Evolutionary conservation across 2,888 invertebrate genomes (phyloP).

Genomic region (Ceriagrion tenellum): DNA sequence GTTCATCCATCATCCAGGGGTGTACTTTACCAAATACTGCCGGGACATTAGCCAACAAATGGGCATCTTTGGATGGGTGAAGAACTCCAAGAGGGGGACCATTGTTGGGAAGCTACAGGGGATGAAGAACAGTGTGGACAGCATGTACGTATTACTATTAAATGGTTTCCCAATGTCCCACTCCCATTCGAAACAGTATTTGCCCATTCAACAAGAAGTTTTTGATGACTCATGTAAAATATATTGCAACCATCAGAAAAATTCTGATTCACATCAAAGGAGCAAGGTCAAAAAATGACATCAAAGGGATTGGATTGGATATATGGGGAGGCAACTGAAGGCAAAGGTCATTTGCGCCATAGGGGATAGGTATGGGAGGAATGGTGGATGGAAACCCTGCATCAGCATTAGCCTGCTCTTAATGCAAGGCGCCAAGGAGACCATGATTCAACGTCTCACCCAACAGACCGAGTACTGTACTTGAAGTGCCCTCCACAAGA

Average conservation of each 20-base stretch:
- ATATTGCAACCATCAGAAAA: not conserved
- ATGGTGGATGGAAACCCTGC: no score
- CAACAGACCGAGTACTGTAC: no score
- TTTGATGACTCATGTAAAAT: not conserved
- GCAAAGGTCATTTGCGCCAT: no score
- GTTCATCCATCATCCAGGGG: constrained; percentile 81
- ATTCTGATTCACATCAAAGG: not conserved
- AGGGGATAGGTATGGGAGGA: no score
- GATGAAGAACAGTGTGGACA: constrained; percentile 86
- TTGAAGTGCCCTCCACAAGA: no score
- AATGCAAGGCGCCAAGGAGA: no score
- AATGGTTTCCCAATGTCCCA: not conserved
- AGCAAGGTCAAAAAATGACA: no score
- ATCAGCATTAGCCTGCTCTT: no score
- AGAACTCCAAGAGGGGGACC: constrained; percentile 92
- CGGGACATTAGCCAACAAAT: constrained; percentile 87
- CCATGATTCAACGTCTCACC: no score
- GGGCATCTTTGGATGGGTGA: constrained; percentile 93
- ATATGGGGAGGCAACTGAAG: no score
- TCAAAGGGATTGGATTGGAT: no score
- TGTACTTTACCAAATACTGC: constrained; percentile 93
- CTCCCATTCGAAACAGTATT: not conserved
- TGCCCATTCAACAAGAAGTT: no score
- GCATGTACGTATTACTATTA: constrained; percentile 84
- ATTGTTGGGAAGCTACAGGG: constrained; percentile 95